Percentiles rank a stretch among this genome's conserved stretches.
phyloP scores from a whole-genome alignment of 2,113 vertebrate species.

The Numenius arquata region DNA sequence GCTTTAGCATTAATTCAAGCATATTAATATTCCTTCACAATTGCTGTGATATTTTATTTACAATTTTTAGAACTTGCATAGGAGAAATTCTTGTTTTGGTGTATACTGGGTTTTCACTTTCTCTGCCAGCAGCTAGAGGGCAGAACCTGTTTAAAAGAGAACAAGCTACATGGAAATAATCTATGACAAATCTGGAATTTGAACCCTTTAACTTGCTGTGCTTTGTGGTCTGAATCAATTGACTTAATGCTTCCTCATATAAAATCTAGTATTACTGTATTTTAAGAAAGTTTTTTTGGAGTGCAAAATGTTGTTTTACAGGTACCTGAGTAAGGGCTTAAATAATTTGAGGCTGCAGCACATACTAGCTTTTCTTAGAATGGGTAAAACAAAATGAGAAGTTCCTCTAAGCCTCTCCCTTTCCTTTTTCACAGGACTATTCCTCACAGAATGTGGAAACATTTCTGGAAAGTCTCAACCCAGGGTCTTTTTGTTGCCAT shows the following conservation, averaged over 20 bases:
- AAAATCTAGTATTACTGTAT: neutral
- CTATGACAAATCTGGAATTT: neutral
- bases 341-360: neutral
- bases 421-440: constrained; percentile 77
- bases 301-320: neutral
- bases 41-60: neutral
- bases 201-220: neutral
- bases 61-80: neutral
- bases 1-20: neutral
- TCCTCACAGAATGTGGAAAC: constrained; percentile 86
- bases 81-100: neutral
- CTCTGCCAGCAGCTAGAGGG: neutral
- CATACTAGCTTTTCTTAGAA: neutral
- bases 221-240: neutral
- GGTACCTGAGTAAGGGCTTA: neutral
- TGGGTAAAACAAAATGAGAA: neutral
- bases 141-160: neutral
- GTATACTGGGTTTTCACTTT: neutral
- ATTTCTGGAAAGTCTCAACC: constrained; percentile 88
- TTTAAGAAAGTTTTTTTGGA: neutral
- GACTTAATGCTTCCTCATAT: neutral
- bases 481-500: constrained; percentile 87
- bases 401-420: neutral
- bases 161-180: rapidly evolving
- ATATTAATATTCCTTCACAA: neutral